Conservation (phyloP, 2,888 invertebrate genomes). For the Dilophus febrilis region DNA sequence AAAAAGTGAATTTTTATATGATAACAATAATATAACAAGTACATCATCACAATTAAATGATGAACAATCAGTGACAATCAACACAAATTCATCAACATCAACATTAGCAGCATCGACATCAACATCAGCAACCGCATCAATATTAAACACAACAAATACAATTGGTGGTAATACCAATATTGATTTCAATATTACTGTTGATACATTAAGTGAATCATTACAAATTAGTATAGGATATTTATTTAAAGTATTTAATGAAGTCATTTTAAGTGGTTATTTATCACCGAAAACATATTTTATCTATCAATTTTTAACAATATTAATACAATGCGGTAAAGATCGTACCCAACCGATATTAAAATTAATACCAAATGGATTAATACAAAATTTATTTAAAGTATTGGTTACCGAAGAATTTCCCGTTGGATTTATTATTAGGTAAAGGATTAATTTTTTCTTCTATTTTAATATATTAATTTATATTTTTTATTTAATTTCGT, state of each 20-base stretch:
- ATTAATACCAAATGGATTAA: conserved; percentile 55
- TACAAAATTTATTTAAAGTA: conserved; percentile 62
- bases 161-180: no score
- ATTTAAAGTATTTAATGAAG: conserved; percentile 52
- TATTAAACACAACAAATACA: no score
- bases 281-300: conserved; percentile 73
- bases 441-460: conserved; percentile 2
- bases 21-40: no score
- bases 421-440: conserved; percentile 26
- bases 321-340: conserved; percentile 62
- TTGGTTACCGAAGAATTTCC: conserved; percentile 25
- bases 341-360: conserved; percentile 52
- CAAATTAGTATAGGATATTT: conserved; percentile 46
- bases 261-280: conserved; percentile 46
- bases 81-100: no score
- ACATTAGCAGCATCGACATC: neutral
- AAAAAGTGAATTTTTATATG: conserved; percentile 13
- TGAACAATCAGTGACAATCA: conserved; percentile 3
- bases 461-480: neutral
- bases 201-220: conserved; percentile 50
- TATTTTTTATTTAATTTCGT: neutral
- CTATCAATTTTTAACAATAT: conserved; percentile 53
- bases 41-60: no score
- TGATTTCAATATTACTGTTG: no score
- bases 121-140: no score